A percentile compares a stretch with the other conserved stretches of the same genome.
Conservation (phyloP, 2,888 invertebrate genomes). For the Ceramica pisi region DNA sequence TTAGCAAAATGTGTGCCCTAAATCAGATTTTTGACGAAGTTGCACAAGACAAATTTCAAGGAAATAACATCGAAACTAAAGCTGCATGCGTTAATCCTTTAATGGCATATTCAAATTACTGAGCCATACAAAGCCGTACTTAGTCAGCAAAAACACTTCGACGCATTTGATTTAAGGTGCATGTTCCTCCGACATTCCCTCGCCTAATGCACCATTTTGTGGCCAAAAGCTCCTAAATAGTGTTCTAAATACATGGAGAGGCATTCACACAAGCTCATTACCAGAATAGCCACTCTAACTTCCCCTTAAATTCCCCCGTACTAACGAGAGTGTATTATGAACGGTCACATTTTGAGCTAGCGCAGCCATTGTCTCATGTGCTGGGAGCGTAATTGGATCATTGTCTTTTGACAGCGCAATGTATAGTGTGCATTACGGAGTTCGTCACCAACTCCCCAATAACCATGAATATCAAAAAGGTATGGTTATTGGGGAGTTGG, state of each 20-base stretch:
- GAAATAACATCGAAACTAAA: too few species aligned
- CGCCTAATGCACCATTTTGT: constrained; percentile 17
- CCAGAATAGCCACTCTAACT: constrained; percentile 14
- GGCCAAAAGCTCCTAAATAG: constrained; percentile 27
- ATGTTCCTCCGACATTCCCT: neutral
- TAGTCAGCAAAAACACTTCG: constrained; percentile 18
- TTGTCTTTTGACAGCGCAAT: constrained; percentile 34
- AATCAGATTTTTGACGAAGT: too few species aligned
- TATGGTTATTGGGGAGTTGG: neutral
- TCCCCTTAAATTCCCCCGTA: constrained; percentile 34
- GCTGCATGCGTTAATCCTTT: neutral
- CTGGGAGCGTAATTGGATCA: constrained; percentile 44
- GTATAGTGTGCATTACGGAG: constrained; percentile 13
- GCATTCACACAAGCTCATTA: constrained; percentile 44
- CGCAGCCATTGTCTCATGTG: constrained; percentile 28
- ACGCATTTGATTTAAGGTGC: constrained; percentile 14
- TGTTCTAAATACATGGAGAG: constrained; percentile 13
- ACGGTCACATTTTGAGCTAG: constrained; percentile 23
- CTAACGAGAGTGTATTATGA: constrained; percentile 42
- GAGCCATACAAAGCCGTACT: neutral
- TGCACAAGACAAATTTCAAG: too few species aligned
- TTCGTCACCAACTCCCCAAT: neutral
- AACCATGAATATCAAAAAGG: too few species aligned
- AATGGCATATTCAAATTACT: neutral
- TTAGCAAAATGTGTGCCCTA: too few species aligned